phyloP scores from a whole-genome alignment of 2,888 invertebrate species.

The Arrhopalites spinosus region DNA sequence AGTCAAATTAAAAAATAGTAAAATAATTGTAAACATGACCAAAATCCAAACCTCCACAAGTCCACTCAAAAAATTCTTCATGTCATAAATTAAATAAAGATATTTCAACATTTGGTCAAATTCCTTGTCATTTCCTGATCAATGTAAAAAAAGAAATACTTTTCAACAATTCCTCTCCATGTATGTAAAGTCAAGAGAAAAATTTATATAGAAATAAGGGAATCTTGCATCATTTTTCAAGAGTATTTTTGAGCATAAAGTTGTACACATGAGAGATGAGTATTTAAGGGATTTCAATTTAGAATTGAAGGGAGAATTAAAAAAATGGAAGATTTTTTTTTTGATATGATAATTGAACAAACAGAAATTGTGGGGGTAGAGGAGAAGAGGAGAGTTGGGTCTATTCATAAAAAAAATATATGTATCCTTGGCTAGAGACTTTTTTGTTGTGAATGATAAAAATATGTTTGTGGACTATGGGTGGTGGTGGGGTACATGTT shows the following conservation, averaged over 20 bases:
- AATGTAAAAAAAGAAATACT: not conserved
- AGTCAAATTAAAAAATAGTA: not conserved
- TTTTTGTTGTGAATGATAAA: not conserved
- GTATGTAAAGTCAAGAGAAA: not conserved
- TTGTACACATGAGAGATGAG: no score
- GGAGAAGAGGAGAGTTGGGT: not conserved
- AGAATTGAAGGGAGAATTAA: not conserved
- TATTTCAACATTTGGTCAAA: not conserved
- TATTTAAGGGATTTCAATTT: no score
- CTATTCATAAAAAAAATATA: not conserved
- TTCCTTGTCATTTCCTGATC: not conserved
- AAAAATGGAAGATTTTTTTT: not conserved
- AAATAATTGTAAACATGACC: not conserved
- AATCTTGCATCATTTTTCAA: not conserved
- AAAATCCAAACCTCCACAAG: conserved; percentile 8
- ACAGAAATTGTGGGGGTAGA: not conserved
- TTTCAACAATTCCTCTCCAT: no score
- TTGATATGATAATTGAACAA: conserved; percentile 9
- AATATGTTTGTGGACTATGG: not conserved
- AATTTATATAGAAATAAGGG: not conserved
- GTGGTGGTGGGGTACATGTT: no score
- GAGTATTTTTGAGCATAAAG: no score
- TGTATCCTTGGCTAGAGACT: not conserved
- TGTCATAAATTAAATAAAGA: not conserved
- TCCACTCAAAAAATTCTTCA: not conserved